Evolutionary conservation across 2,113 vertebrate species (phyloP).

Genomic region (Cyprinodon variegatus): DNA sequence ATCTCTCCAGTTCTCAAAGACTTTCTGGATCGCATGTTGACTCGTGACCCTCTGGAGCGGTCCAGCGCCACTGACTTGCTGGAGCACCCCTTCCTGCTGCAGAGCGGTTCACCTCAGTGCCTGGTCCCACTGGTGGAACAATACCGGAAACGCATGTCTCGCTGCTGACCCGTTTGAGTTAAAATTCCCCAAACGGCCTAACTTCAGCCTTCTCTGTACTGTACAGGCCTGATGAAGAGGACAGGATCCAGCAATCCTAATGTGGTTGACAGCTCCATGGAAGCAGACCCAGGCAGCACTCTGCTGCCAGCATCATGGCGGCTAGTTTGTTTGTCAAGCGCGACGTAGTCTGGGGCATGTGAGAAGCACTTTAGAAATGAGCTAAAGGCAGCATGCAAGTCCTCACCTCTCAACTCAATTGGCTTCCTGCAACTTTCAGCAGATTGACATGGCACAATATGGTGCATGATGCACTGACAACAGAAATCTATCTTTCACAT

Average conservation of each 20-base stretch:
- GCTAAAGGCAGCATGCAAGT: conserved; percentile 69
- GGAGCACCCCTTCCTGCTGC: conserved; percentile 95
- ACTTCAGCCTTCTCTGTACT: conserved; percentile 39
- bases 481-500: conserved; percentile 40
- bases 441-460: conserved; percentile 42
- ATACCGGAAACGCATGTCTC: conserved; percentile 90
- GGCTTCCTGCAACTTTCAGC: conserved; percentile 44
- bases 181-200: conserved; percentile 11
- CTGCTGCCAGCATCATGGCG: conserved; percentile 36
- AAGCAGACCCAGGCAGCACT: conserved; percentile 39
- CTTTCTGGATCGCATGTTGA: conserved; percentile 96
- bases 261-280: conserved; percentile 42
- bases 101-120: conserved; percentile 95
- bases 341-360: conserved; percentile 61
- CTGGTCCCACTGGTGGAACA: conserved; percentile 95
- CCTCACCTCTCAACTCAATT: conserved; percentile 52
- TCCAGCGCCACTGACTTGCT: conserved; percentile 93
- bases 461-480: conserved; percentile 56
- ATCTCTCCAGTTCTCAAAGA: conserved; percentile 93
- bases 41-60: conserved; percentile 89
- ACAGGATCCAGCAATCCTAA: conserved; percentile 36
- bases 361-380: conserved; percentile 74
- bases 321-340: conserved; percentile 49
- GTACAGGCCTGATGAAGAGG: conserved; percentile 30
- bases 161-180: conserved; percentile 72